phyloP scores from a whole-genome alignment of 2,888 invertebrate genomes.

The Blastobasis adustella region DNA sequence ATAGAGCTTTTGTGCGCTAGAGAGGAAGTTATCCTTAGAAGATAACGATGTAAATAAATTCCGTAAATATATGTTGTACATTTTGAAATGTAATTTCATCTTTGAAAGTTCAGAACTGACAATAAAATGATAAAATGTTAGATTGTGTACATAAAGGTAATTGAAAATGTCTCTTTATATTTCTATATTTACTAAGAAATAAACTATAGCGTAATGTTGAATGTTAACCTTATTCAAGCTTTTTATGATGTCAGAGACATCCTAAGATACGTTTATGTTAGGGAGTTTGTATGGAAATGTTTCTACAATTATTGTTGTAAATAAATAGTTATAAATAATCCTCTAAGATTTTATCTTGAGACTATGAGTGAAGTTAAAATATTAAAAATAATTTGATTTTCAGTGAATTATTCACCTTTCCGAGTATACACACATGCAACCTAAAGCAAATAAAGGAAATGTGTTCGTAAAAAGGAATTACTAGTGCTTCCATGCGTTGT shows the following conservation, averaged over 20 bases:
- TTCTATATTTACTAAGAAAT: slow-evolving; percentile 29
- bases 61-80: too few relatives aligned
- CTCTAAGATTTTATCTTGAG: slow-evolving; percentile 18
- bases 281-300: slow-evolving; percentile 15
- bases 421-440: too few relatives aligned
- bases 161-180: slow-evolving; percentile 55
- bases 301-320: slow-evolving; percentile 12
- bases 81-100: too few relatives aligned
- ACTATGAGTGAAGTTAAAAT: slow-evolving; percentile 19
- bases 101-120: slow-evolving; percentile 66
- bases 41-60: too few relatives aligned
- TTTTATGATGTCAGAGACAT: slow-evolving; percentile 25
- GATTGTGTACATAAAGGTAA: slow-evolving; percentile 44
- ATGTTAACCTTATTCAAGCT: slow-evolving; percentile 11
- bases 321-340: slow-evolving; percentile 7
- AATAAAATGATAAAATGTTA: slow-evolving; percentile 51
- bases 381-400: too few relatives aligned
- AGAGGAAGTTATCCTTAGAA: too few relatives aligned
- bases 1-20: slow-evolving; percentile 11
- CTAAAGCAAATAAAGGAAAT: too few relatives aligned
- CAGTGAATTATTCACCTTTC: too few relatives aligned
- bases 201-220: slow-evolving; percentile 4
- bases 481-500: too few relatives aligned
- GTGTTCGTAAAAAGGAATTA: too few relatives aligned
- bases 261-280: slow-evolving; percentile 17